Evolutionary conservation across 2,113 vertebrate genomes (phyloP).

Genomic region (Baryphthengus martii): DNA sequence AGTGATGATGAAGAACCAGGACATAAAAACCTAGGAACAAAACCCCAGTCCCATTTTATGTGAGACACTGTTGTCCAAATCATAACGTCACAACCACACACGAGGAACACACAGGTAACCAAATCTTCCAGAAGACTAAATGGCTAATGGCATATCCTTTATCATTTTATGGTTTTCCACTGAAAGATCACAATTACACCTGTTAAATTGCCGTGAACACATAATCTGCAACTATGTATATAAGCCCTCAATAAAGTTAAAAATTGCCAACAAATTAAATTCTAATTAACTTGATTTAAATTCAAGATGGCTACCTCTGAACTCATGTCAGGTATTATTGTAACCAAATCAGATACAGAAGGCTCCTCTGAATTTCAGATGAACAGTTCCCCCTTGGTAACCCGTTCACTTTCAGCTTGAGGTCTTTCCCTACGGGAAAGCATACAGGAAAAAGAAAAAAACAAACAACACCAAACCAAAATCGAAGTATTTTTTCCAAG

Average conservation of each 20-base stretch:
- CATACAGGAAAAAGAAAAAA: background rate
- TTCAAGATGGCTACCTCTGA: background rate
- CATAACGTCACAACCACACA: background rate
- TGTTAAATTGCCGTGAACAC: background rate
- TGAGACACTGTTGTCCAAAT: background rate
- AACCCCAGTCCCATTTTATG: accelerated
- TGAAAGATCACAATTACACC: background rate
- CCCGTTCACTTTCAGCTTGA: background rate
- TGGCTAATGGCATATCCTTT: background rate
- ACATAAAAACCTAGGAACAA: background rate
- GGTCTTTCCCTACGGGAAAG: background rate
- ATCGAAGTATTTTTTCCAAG: background rate
- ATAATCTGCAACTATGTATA: background rate
- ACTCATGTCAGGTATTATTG: background rate
- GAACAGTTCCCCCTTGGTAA: background rate
- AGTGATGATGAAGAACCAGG: background rate
- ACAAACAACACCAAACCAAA: background rate
- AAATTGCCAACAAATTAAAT: background rate
- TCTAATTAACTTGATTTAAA: background rate
- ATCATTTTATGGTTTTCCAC: background rate
- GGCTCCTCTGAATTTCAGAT: background rate
- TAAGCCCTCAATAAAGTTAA: background rate
- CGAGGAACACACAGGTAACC: background rate
- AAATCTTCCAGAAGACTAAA: background rate
- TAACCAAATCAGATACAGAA: background rate